Conservation (phyloP, 2,797 vertebrate genomes). For the Agapornis canus region DNA sequence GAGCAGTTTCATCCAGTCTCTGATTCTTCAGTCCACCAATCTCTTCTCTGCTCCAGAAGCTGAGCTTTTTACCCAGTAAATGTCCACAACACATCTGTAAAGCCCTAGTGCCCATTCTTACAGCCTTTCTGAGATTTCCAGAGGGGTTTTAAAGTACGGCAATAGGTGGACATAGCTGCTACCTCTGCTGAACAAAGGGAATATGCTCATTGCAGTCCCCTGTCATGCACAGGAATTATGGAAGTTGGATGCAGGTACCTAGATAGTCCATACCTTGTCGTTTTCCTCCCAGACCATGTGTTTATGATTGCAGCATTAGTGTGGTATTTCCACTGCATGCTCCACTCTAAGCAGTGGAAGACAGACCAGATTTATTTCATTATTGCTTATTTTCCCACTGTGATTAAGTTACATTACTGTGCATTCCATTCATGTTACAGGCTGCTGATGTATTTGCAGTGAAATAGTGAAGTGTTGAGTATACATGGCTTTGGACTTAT, state of each 20-base stretch:
- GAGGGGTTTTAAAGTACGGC: not conserved
- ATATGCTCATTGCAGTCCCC: not conserved
- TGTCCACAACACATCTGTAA: not conserved
- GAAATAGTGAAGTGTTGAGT: not conserved
- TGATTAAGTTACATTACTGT: not conserved
- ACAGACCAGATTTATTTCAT: not conserved
- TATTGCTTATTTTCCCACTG: not conserved
- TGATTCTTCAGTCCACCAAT: not conserved
- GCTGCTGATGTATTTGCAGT: not conserved
- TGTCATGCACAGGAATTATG: fast-evolving
- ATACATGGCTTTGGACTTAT: fast-evolving
- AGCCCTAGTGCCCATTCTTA: not conserved
- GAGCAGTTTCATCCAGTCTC: not conserved
- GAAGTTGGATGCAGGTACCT: not conserved
- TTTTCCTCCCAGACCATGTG: not conserved
- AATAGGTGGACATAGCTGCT: not conserved
- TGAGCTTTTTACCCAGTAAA: not conserved
- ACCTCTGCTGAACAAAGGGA: not conserved
- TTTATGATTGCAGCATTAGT: not conserved
- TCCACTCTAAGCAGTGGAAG: not conserved
- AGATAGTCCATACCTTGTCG: not conserved
- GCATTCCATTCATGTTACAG: not conserved
- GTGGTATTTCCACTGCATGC: not conserved
- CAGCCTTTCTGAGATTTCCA: not conserved
- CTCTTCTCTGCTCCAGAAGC: not conserved